Percentiles rank a stretch among this genome's conserved stretches.
phyloP scores from a whole-genome alignment of 2,888 invertebrate species.

The Nymphalis c-album region DNA sequence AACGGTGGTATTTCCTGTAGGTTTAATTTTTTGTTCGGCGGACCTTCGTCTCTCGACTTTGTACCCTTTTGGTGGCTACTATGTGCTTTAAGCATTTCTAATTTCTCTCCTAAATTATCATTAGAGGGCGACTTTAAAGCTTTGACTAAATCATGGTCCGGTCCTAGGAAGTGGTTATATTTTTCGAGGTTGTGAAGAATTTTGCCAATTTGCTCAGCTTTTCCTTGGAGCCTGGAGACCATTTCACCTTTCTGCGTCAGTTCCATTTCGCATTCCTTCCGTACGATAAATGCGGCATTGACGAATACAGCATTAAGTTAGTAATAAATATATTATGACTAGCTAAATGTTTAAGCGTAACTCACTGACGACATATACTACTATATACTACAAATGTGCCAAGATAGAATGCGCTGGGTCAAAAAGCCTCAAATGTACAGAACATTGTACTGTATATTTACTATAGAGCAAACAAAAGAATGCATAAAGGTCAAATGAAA shows the following conservation, averaged over 20 bases:
- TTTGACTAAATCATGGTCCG: slow-evolving; percentile 80
- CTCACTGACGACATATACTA: slow-evolving; percentile 9
- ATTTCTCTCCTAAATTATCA: slow-evolving; percentile 66
- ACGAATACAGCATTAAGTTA: slow-evolving; percentile 56
- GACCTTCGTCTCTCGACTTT: slow-evolving; percentile 78
- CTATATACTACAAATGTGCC: not conserved
- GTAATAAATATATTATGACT: slow-evolving; percentile 46
- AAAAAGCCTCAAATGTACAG: slow-evolving; percentile 2
- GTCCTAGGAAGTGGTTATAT: slow-evolving; percentile 87
- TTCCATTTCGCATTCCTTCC: slow-evolving; percentile 96
- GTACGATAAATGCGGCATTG: slow-evolving; percentile 70
- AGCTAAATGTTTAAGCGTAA: slow-evolving; percentile 16
- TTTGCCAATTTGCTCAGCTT: slow-evolving; percentile 97
- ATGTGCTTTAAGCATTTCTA: slow-evolving; percentile 69
- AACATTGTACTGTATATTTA: slow-evolving; percentile 5
- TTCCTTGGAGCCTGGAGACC: slow-evolving; percentile 96
- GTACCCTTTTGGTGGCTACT: slow-evolving; percentile 66
- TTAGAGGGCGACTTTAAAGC: slow-evolving; percentile 75
- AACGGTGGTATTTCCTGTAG: slow-evolving; percentile 81
- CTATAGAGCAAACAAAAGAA: slow-evolving; percentile 16
- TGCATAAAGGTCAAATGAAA: slow-evolving; percentile 16
- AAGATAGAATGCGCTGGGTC: not conserved
- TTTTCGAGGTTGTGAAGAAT: slow-evolving; percentile 95
- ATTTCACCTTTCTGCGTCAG: slow-evolving; percentile 97
- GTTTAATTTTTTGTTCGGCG: slow-evolving; percentile 78